Conservation (phyloP, 2,888 invertebrate species). For the Drosophila anceps region DNA sequence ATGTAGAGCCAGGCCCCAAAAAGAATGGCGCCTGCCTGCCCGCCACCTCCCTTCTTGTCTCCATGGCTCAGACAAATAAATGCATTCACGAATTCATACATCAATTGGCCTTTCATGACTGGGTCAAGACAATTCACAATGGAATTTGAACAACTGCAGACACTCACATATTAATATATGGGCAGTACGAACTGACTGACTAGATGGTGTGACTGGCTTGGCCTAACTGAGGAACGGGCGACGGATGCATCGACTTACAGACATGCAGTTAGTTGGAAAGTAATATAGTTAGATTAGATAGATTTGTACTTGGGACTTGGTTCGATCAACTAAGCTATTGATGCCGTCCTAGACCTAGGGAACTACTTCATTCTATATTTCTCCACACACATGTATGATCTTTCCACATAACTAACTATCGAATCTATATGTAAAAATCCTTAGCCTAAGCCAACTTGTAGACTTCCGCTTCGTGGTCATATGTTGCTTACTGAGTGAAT, state of each 20-base stretch:
- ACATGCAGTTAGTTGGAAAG: too few species aligned
- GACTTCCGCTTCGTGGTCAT: conserved; percentile 35
- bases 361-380: background rate
- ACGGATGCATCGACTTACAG: too few species aligned
- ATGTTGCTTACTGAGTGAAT: conserved; percentile 30
- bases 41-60: background rate
- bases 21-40: background rate
- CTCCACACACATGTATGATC: too few species aligned
- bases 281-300: too few species aligned
- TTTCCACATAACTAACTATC: too few species aligned
- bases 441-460: background rate
- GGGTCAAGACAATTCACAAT: background rate
- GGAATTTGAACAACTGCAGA: background rate
- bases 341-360: background rate
- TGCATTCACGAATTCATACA: conserved; percentile 22
- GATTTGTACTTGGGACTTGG: too few species aligned
- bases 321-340: too few species aligned
- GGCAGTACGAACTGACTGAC: background rate
- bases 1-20: conserved; percentile 16
- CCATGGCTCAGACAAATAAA: conserved; percentile 27
- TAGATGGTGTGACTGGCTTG: too few species aligned
- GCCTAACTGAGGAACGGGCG: too few species aligned
- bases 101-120: conserved; percentile 27
- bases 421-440: background rate
- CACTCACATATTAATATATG: background rate